Evolutionary conservation across 2,888 invertebrate species (phyloP), one percentile per base, ranked within the genome.

Genomic region (Sipha maydis): DNA sequence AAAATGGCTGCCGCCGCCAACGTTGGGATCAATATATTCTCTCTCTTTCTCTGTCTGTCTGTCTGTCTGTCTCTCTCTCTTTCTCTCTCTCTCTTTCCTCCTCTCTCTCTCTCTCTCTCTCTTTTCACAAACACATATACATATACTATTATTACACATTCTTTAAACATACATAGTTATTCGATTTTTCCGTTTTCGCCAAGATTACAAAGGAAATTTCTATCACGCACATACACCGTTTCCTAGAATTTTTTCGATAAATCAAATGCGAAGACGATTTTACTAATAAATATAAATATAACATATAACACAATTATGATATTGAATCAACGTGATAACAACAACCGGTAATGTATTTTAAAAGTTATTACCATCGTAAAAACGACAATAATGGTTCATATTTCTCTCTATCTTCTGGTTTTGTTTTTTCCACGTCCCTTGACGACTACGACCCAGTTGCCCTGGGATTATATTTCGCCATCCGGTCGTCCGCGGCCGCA

Each of bases 21-120:
- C 54, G 48, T 8, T 38, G 83, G 73, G 83, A 83, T 83, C 83
- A 83, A 83, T 83, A 83, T 73, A 83, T 83, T 83, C 54, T 82
- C 80, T 48, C 48, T 48, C 48, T 48, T 11, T 48, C 48, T 48
- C 48, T 48, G 1, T 48, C 48, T 48, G 14, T 11, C 48, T 48
- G 11, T 48, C 48, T 14, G 11, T 14, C 11, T 48, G 14, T 14
- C 48, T 48, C 14, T 14, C 48, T 48, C 48, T 48, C 48, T 48
- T 3, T 14, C 14, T 14, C 48, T 48, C 48, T 14, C 48, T 48
- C 14, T 48, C 48, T 48, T 3, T 48, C 14, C 1, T 14, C 1
- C 48, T 2, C 11, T 14, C 48, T 48, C 11, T 14, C 11, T 14
- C 48, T 48, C 48, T 14, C 11, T 48, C 14, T 48, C 11, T 2